These are phyloP conservation scores for Stegodyphus dumicola DNA, from an alignment of 1,140 invertebrate species.

Conservation along the genomic window DNA sequence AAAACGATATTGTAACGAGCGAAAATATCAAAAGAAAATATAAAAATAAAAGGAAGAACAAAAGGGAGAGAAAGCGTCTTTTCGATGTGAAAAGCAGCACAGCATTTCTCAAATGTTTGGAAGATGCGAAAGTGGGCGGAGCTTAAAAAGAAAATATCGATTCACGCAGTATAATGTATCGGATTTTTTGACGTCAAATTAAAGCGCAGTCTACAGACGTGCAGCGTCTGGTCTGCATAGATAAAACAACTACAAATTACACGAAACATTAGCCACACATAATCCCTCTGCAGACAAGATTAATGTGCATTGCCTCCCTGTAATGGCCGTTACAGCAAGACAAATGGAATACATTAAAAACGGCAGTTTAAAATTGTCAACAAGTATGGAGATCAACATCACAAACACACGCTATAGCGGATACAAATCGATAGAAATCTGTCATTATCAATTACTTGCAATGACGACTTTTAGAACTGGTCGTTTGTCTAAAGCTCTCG, in stretches of 20 bases:
- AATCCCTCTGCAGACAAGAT: conserved; percentile 33
- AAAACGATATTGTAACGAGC: conserved; percentile 38
- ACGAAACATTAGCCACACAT: conserved; percentile 51
- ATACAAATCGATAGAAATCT: conserved; percentile 34
- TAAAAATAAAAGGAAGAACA: conserved; percentile 14
- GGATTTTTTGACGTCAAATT: conserved; percentile 58
- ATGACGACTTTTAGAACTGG: neutral
- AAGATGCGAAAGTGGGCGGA: conserved; percentile 54
- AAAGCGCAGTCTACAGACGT: conserved; percentile 34
- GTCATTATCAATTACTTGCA: conserved; percentile 35
- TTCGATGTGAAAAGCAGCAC: conserved; percentile 32
- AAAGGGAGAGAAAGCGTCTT: conserved; percentile 23
- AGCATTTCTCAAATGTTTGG: conserved; percentile 53
- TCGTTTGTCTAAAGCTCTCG: neutral
- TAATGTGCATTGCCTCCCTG: conserved; percentile 26
- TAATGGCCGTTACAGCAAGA: conserved; percentile 4
- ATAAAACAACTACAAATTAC: conserved; percentile 60
- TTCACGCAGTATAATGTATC: conserved; percentile 54
- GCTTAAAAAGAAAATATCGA: conserved; percentile 39
- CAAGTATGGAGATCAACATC: conserved; percentile 53
- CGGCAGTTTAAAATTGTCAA: conserved; percentile 50
- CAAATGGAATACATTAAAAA: conserved; percentile 58
- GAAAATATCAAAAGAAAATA: conserved; percentile 41
- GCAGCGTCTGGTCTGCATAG: conserved; percentile 47
- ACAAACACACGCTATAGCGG: conserved; percentile 26